These are phyloP conservation scores for Rhynchophorus ferrugineus DNA, from an alignment of 1,140 invertebrate genomes.

Conservation along the genomic window DNA sequence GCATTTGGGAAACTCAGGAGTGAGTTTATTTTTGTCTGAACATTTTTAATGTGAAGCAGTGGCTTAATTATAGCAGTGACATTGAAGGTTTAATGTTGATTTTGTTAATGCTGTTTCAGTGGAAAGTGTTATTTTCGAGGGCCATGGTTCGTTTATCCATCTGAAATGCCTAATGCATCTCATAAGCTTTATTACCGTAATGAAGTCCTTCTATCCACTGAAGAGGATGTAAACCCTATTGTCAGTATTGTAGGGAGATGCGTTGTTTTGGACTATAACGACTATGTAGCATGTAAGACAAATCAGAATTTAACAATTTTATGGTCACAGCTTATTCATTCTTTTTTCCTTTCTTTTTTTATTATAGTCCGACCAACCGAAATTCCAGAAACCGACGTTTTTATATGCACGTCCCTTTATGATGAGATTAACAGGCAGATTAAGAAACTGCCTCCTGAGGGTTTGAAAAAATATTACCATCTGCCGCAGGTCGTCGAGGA, in stretches of 20 bases:
- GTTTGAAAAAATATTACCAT: constrained; percentile 76
- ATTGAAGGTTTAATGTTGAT: constrained; percentile 10
- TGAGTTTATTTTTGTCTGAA: constrained; percentile 41
- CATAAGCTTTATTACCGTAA: constrained; percentile 85
- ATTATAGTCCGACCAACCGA: constrained; percentile 82
- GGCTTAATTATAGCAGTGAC: background rate
- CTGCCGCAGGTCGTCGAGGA: constrained; percentile 79
- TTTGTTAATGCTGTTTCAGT: constrained; percentile 46
- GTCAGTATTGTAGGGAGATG: constrained; percentile 88
- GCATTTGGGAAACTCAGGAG: constrained; percentile 86
- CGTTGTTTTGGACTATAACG: constrained; percentile 80
- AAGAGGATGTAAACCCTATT: constrained; percentile 86
- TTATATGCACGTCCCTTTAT: constrained; percentile 88
- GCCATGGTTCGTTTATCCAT: constrained; percentile 83
- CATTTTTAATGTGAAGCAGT: constrained; percentile 6
- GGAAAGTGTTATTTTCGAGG: constrained; percentile 88
- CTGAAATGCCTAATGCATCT: constrained; percentile 71
- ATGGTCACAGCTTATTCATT: background rate
- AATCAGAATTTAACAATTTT: no score
- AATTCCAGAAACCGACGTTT: constrained; percentile 86
- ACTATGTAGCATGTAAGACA: constrained; percentile 85
- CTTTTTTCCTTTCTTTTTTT: constrained; percentile 12
- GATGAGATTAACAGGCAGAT: constrained; percentile 80
- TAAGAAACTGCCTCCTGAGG: constrained; percentile 59
- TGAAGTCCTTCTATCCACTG: constrained; percentile 86